A percentile compares a stretch with the other conserved stretches of the same genome.
phyloP scores from a whole-genome alignment of 1,140 invertebrate species.

The Mycetomoellerius zeteki region DNA sequence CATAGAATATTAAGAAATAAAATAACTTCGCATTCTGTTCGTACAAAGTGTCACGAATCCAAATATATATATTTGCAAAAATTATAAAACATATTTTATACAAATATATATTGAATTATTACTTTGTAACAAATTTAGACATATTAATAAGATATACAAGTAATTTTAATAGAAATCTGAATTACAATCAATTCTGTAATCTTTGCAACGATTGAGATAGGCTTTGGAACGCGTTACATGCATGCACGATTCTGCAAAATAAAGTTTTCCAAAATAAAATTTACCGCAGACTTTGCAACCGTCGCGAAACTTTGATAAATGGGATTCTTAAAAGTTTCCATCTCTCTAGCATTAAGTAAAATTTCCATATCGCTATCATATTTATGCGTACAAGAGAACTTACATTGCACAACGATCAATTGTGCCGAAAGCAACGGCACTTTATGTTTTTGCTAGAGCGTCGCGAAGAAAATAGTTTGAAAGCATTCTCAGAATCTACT shows the following conservation, averaged over 20 bases:
- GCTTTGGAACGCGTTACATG: neutral
- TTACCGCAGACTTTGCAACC: conserved; percentile 20
- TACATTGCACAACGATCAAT: conserved; percentile 57
- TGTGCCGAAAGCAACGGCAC: conserved; percentile 52
- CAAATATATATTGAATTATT: neutral
- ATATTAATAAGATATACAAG: too few relatives aligned
- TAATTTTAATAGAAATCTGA: neutral
- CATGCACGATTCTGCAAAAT: conserved; percentile 11
- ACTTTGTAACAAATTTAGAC: neutral
- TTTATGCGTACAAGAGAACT: conserved; percentile 53
- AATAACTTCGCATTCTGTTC: neutral
- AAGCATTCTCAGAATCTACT: conserved; percentile 54
- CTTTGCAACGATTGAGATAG: neutral
- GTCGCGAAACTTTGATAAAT: conserved; percentile 57
- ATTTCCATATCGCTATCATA: conserved; percentile 59
- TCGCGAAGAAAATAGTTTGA: conserved; percentile 57
- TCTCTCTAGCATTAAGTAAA: conserved; percentile 51
- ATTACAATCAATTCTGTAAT: neutral
- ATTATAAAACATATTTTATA: neutral
- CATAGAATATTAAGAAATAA: neutral
- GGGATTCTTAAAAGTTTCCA: conserved; percentile 47
- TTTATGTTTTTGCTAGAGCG: conserved; percentile 49
- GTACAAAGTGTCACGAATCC: neutral
- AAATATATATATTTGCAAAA: neutral
- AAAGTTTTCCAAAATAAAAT: conserved; percentile 38